Base-by-base conservation (phyloP, 2,888 invertebrate genomes). In the Eilema caniola region DNA sequence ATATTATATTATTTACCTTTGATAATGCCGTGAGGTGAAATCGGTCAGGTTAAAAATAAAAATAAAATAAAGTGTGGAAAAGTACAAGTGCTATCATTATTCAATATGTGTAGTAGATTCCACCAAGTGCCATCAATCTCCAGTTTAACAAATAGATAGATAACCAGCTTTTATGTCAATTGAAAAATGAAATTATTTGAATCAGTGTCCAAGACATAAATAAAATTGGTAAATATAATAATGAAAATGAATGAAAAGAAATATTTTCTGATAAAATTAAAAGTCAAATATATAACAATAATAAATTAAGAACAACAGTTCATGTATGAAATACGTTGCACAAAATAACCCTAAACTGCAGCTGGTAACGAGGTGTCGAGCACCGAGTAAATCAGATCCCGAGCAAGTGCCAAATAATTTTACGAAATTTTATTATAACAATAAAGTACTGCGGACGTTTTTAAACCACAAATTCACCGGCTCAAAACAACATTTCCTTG, bases 381-480 rank as follows among this genome's bases (percentile, higher is more conserved):
- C 76, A 76, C 69, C 73, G 31, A 70, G 84, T 92, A 92, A 92
- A 92, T 92, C 90, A 90, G 83, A 74, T 68, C 76, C 71, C 71
- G 71, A 88, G 85, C 86, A 86, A 88, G 86, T 87, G 85, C 86
- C 86, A 86, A 89, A 92, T 89, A 89, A 91, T 88, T 90, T 88
- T 70, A 83, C 81, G 81, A 83, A 87, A 89, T 87, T 92, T 93
- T 93, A 92, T 91, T 87, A 88, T 86, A 89, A 92, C 90, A 90
- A 92, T 93, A 92, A 92, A 92, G 80, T 85, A 84, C 78, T 72
- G 76, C 47, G 75, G 89, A 89, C 88, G 81, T 90, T 90, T 89
- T 89, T 85, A 86, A 86, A 74, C 84, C 90, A 86, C 89, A 89
- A 89, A 90, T 91, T 89, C 85, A 83, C 84, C 80, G 69, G 85